These are phyloP conservation scores for Varanus komodoensis DNA, from an alignment of 2,113 vertebrate species.

Conservation along the genomic window DNA sequence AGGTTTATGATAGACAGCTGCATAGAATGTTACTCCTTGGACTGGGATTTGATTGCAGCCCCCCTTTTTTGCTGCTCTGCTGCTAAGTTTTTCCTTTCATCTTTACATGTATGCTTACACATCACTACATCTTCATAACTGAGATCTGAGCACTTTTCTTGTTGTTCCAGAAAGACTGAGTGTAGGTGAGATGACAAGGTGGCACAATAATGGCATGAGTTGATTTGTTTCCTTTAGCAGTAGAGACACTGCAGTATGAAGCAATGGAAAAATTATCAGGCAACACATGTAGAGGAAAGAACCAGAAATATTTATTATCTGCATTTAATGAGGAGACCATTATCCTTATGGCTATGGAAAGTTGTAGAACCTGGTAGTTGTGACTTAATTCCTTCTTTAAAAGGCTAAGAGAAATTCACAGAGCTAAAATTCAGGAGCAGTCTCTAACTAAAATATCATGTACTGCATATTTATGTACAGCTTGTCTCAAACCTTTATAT, in stretches of 20 bases:
- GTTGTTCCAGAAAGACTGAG: not conserved
- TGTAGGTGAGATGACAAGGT: not conserved
- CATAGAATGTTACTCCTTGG: not conserved
- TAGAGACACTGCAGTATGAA: not conserved
- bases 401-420: not conserved
- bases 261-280: constrained; percentile 5
- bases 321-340: not conserved
- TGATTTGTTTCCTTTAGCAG: not conserved
- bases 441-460: not conserved
- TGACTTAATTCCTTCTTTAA: not conserved
- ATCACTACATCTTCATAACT: not conserved
- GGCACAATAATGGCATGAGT: not conserved
- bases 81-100: not conserved
- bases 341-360: not conserved
- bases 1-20: not conserved
- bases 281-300: not conserved
- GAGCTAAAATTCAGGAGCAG: not conserved
- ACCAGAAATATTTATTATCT: not conserved
- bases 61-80: not conserved
- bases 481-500: not conserved
- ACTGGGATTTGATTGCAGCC: not conserved
- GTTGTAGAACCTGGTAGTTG: not conserved
- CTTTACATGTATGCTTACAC: not conserved
- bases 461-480: not conserved
- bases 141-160: not conserved